Evolutionary conservation across 92 coral and sea anemone genomes (phyloP), one percentile per base, ranked within the genome.

Genomic region (Palythoa heliodiscus): DNA sequence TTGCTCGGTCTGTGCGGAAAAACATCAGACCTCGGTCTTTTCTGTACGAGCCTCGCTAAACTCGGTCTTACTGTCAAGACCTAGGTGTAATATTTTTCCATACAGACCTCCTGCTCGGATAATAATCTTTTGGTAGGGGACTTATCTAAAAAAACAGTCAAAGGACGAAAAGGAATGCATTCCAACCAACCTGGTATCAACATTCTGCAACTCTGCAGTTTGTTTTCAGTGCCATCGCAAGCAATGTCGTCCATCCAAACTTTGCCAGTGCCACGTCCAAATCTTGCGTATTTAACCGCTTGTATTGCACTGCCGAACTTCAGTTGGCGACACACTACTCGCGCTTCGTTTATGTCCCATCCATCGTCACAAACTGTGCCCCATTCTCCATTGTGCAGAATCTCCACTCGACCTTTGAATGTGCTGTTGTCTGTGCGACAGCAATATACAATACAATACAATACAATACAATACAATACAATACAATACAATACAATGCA

Each of bases 321-420:
- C 11, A 96, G 96, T 73, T 96, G 96, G 7, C 95, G 92, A 76
- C 99, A 96, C 37, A 96, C 93, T 5, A 94, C 99, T 1, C 22
- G 48, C 5, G 94, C 97, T 25, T 93, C 98, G 0, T 78, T 64
- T 15, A 70, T 83, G n/a, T 89, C 94, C 86, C 94, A 96, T 48
- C 85, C 88, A 64, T 96, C 95, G 25, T 91, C 98, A 64, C 99
- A 96, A 2, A 96, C 86, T 19, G 99, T 96, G 4, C 99, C 99
- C 99, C 99, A 96, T 12, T 78, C 76, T 1, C 98, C 99, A 4
- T 91, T 53, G 70, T 89, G 79, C 9, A 86, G 71, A 25, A 96
- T 40, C 76, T 96, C 98, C 64, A 94, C 88, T 38, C 96, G 95
- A 4, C 99, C 99, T 77, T 83, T 92, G 43, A 69, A 63, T 4